Base-by-base conservation (phyloP, 2,113 vertebrate species). In the Podarcis raffonei region DNA sequence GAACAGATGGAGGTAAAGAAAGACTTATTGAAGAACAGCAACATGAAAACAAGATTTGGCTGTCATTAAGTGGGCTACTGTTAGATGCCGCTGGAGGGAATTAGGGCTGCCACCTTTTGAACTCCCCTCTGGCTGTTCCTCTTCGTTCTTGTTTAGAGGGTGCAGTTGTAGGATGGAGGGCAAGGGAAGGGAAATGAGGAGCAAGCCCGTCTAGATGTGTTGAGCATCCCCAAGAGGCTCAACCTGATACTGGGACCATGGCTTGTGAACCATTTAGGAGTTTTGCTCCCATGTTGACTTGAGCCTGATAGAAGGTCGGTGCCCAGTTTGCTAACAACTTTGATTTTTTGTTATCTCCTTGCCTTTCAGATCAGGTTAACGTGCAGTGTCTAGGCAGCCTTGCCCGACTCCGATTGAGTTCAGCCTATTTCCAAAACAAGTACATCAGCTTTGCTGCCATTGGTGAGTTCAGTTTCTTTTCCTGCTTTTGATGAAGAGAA, bases 381-480 rank as follows among this genome's bases (percentile, higher is more conserved):
- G 74, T 89, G 0, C 90, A 94, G 48, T 90, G 90, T 75, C 76
- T 65, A 77, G 92, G 91, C 5, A 94, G 66, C 59, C 0, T 93
- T 66, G 79, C 91, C 35, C 37, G 39, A 32, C 32, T 95, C 77
- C 89, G 48, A 4, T 5, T 95, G 15, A 89, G 39, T 30, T 5
- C 80, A 2, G 32, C 85, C 32, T 62, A 93, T 53, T 35, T 94
- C 68, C 22, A 83, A 18, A 81, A 90, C 79, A 89, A 94, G 22
- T 87, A 91, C 18, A 72, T 96, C 1, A 65, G 71, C 65, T 65
- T 96, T 83, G 84, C 74, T 81, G 89, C 88, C 79, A 22, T 95
- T 88, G 96, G 94, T 94, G 93, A 96, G 94, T 89, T 37, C 65
- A 53, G 7, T 23, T 39, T 35, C 20, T 15, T 7, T 27, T 69